Evolutionary conservation across 2,113 vertebrate genomes (phyloP), one percentile per base, ranked within the genome.

Genomic region (Calonectris borealis): DNA sequence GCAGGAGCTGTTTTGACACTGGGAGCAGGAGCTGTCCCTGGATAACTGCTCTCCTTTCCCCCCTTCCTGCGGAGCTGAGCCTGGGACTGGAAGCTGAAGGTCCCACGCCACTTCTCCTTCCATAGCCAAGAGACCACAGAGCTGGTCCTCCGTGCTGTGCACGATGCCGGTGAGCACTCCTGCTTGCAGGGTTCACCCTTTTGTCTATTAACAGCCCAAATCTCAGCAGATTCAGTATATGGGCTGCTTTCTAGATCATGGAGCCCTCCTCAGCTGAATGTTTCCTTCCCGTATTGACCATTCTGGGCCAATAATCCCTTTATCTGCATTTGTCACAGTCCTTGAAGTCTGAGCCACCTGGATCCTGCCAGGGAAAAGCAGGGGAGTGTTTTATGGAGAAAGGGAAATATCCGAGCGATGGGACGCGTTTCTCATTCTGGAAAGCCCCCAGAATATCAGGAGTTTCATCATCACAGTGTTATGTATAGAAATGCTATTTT

Each of bases 401-500:
- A 32, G 13, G 46, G 66, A 76, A 88, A 49, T 49, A 61, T n/a
- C 31, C 5, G 16, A 48, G 16, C 0, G 4, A 42, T 46, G 62
- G 71, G 68, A 29, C 3, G 2, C 0, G 1, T 11, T 83, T 49
- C 79, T 88, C 62, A 12, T 68, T 83, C 46, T 34, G 62, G 77
- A 91, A 25, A 66, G 34, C 17, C 51, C 72, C 46, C 24, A 40
- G 22, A 62, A 16, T 46, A 48, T 17, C 62, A 77, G 29, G 46
- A 64, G 46, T 58, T 94, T 79, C 58, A n/a, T 54, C 92, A 69
- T 51, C 24, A 8, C 42, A 10, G 10, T 5, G 11, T 88, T 88
- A 90, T 90, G 85, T 83, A 83, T 60, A 52, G 88, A 92, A 90
- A 78, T 1, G 12, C 27, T 96, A 96, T 96, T 96, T 92, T 93